Evolutionary conservation across 2,888 invertebrate species (phyloP), one percentile per base, ranked within the genome.

Genomic region (Apodemia zela): DNA sequence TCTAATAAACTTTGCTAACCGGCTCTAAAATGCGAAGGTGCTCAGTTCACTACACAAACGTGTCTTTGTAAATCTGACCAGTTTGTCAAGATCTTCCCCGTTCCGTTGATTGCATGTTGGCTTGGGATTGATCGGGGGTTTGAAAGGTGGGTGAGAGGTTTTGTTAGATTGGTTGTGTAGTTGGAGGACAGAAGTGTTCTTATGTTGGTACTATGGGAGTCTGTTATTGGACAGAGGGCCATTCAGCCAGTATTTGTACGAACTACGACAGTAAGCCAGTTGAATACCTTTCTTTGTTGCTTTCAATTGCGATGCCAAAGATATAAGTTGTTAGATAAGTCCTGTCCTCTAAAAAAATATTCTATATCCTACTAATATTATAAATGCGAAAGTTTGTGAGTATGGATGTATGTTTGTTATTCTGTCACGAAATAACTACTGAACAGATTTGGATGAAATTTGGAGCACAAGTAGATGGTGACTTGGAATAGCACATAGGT

Each of bases 201-300:
- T 86, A 84, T 87, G 78, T 79, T 79, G 81, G 81, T 80, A 84
- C 89, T 89, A 79, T 85, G 87, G 80, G 83, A 86, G 85, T 82
- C 87, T 89, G 88, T 88, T 88, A 84, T 84, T 80, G 83, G 85
- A 89, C 87, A 89, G 87, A 79, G 79, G 71, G 77, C 76, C 84
- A 84, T 87, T 88, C 80, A 86, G 80, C 75, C 72, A 75, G 63
- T 63, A 62, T 69, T 54, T 54, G 54, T 54, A 54, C 25, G 67
- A 77, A 68, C 76, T 81, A 77, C 79, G 85, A 81, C 76, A 73
- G 82, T 79, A 77, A 79, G 78, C 85, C 80, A 79, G 83, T 54
- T 54, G 25, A 54, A 15, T 82, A 75, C 78, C 58, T 78, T 79
- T 87, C 88, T 85, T 89, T 88, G 88, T 90, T 83, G 83, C 82